Evolutionary conservation across 2,797 vertebrate species (phyloP).

Genomic region (Neosilurus mollespiculum): DNA sequence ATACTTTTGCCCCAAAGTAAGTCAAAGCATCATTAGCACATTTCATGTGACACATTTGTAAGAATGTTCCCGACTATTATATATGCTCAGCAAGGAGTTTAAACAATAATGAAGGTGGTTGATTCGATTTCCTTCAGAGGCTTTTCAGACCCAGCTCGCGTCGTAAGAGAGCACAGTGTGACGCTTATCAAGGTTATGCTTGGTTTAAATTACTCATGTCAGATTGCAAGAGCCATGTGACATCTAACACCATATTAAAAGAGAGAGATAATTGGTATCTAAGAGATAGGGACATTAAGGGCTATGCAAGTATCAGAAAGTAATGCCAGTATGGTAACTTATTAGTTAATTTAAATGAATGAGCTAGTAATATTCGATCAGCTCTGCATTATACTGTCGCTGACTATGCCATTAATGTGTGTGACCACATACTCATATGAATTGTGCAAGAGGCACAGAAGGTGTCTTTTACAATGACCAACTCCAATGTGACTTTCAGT

Average conservation of each 20-base stretch:
- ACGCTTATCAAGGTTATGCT: conserved; percentile 1
- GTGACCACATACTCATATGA: background rate
- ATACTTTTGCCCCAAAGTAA: background rate
- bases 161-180: background rate
- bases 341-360: conserved; percentile 22
- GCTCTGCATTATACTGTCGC: background rate
- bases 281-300: background rate
- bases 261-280: conserved; percentile 31
- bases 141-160: conserved; percentile 13
- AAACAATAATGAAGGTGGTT: conserved; percentile 34
- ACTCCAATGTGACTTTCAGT: background rate
- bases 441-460: background rate
- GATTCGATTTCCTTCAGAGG: conserved; percentile 30
- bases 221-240: conserved; percentile 19
- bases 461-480: background rate
- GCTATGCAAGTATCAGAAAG: background rate
- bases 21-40: conserved; percentile 25
- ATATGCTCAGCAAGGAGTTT: conserved; percentile 20
- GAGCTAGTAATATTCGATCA: conserved; percentile 17
- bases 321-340: conserved; percentile 17
- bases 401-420: background rate
- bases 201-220: conserved; percentile 27
- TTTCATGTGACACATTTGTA: background rate
- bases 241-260: background rate
- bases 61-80: background rate